Evolutionary conservation across 1,140 invertebrate species (phyloP).

Genomic region (Drosophila arawakana): DNA sequence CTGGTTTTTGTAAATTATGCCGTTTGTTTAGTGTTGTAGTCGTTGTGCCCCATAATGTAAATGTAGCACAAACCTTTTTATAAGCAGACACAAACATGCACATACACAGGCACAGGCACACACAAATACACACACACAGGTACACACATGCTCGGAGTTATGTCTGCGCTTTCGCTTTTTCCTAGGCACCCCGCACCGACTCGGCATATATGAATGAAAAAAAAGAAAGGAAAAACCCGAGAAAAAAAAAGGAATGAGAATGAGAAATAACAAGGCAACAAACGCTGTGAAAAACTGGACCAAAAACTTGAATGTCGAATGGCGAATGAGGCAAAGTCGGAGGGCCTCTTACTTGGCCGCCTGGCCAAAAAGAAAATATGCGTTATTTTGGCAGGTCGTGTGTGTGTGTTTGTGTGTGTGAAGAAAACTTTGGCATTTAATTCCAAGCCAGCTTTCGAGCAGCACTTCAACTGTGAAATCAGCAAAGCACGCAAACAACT

Average conservation of each 20-base stretch:
- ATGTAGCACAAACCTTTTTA: conserved; percentile 83
- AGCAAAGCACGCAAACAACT: conserved; percentile 58
- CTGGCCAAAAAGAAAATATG: conserved; percentile 62
- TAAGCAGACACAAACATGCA: conserved; percentile 59
- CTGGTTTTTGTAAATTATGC: conserved; percentile 73
- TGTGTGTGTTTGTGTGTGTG: conserved; percentile 33
- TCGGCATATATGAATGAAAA: conserved; percentile 39
- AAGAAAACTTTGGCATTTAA: conserved; percentile 68
- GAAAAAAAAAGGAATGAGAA: neutral
- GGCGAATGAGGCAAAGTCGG: conserved; percentile 45
- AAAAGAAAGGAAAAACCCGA: conserved; percentile 6
- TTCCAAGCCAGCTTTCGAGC: conserved; percentile 67
- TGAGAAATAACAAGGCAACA: conserved; percentile 59
- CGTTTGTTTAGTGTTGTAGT: conserved; percentile 76
- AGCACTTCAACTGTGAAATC: conserved; percentile 78
- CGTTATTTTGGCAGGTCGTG: conserved; percentile 56
- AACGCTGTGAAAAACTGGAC: conserved; percentile 68
- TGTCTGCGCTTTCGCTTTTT: conserved; percentile 80
- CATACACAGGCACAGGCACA: conserved; percentile 35
- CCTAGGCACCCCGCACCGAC: conserved; percentile 25
- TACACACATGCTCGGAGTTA: conserved; percentile 60
- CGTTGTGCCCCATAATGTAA: conserved; percentile 77
- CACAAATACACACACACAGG: conserved; percentile 20
- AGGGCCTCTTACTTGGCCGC: conserved; percentile 36
- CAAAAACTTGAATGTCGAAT: conserved; percentile 55